These are phyloP conservation scores for Hippocampus zosterae DNA, from an alignment of 2,113 vertebrate species.

Conservation along the genomic window DNA sequence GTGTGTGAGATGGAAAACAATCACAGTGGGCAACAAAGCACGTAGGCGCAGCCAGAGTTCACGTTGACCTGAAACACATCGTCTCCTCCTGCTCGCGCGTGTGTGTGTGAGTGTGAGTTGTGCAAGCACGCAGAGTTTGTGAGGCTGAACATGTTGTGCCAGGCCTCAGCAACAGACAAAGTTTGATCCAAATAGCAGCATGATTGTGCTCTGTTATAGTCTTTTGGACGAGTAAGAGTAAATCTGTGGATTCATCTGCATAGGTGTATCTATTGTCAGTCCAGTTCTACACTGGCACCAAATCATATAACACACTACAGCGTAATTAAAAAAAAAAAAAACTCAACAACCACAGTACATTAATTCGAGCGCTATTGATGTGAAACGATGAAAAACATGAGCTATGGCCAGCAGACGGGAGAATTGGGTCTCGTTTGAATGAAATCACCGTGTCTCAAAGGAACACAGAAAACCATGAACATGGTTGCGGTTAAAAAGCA, in stretches of 20 bases:
- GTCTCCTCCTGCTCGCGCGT: constrained; percentile 34
- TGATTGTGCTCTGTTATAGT: constrained; percentile 29
- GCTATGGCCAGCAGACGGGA: no score
- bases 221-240: constrained; percentile 8
- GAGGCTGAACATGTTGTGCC: constrained; percentile 50
- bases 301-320: neutral
- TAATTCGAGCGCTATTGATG: no score
- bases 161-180: constrained; percentile 43
- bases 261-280: neutral
- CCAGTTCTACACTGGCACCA: neutral
- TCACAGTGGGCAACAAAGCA: constrained; percentile 38
- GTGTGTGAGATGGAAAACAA: constrained; percentile 28
- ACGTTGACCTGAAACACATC: constrained; percentile 66
- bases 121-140: constrained; percentile 49
- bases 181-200: constrained; percentile 54
- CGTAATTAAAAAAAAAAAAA: no score
- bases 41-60: constrained; percentile 37
- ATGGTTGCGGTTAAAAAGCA: no score
- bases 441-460: no score
- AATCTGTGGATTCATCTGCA: constrained; percentile 2
- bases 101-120: constrained; percentile 33
- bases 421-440: no score
- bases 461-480: no score
- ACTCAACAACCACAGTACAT: no score
- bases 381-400: no score